Evolutionary conservation across 2,797 vertebrate species (phyloP).

Genomic region (Gambusia yucatana): DNA sequence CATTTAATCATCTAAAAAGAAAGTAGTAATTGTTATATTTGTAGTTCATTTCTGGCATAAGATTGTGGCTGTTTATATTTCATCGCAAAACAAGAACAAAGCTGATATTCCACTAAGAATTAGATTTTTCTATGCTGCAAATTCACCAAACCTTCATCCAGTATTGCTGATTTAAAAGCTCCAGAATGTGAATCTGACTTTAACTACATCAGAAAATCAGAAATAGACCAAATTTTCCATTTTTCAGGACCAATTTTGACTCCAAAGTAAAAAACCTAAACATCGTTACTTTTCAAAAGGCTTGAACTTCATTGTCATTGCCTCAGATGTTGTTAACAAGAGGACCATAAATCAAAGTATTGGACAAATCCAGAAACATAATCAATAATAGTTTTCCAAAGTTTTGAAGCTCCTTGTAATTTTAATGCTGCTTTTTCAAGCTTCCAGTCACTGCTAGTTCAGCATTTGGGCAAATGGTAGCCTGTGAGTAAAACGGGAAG

Average conservation of each 20-base stretch:
- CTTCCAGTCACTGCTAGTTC: not conserved
- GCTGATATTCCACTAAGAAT: not conserved
- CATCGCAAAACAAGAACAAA: not conserved
- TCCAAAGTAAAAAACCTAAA: not conserved
- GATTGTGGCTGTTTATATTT: not conserved
- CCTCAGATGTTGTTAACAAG: too few species aligned
- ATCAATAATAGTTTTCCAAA: not conserved
- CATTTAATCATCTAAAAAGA: not conserved
- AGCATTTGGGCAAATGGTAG: not conserved
- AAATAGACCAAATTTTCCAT: not conserved
- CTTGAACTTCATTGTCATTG: not conserved
- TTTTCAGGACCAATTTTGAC: not conserved
- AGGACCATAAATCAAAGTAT: not conserved
- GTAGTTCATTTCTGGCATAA: not conserved
- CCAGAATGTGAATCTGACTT: not conserved
- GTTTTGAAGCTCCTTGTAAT: not conserved
- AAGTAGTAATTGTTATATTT: not conserved
- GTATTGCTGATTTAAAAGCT: not conserved
- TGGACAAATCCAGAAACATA: not conserved
- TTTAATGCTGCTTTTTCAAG: not conserved
- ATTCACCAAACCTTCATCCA: not conserved
- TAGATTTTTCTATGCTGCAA: not conserved
- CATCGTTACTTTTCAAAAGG: not conserved
- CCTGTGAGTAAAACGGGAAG: not conserved
- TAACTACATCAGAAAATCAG: not conserved